phyloP scores from a whole-genome alignment of 1,140 invertebrate species.

The Cherax destructor region DNA sequence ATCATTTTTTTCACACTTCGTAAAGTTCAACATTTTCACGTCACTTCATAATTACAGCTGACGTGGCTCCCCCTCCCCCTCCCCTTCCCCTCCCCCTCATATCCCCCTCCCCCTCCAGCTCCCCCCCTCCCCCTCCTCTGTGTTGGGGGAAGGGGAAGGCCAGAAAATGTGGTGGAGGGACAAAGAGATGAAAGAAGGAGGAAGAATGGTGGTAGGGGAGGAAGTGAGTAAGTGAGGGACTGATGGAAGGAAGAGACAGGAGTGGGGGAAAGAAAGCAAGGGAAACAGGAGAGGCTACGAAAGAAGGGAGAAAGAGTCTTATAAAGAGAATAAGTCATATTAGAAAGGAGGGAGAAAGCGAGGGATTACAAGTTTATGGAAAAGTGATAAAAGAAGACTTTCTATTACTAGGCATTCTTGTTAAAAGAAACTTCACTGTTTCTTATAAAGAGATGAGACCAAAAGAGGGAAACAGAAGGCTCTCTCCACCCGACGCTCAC shows the following conservation, averaged over 20 bases:
- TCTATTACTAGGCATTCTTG: too few species aligned
- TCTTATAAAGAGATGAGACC: too few species aligned
- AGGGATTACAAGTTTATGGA: not conserved
- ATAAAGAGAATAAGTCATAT: not conserved
- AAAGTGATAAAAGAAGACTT: not conserved
- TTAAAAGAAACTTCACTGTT: too few species aligned
- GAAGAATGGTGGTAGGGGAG: not conserved
- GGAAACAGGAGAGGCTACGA: not conserved
- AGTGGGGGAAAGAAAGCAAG: too few species aligned
- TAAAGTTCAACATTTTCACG: slow-evolving; percentile 14
- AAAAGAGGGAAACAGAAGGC: too few species aligned
- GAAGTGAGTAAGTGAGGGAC: not conserved
- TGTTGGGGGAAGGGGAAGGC: not conserved
- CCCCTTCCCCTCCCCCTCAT: not conserved
- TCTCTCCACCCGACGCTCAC: too few species aligned
- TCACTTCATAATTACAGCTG: slow-evolving; percentile 30
- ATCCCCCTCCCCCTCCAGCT: not conserved
- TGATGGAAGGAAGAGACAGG: too few species aligned
- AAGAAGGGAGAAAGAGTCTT: not conserved
- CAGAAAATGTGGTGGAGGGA: not conserved
- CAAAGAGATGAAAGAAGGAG: not conserved
- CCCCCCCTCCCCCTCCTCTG: not conserved
- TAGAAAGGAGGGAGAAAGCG: not conserved
- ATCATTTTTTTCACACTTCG: slow-evolving; percentile 7
- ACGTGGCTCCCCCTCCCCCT: not conserved